Base-by-base conservation (phyloP, 2,888 invertebrate species). In the Fragum fragum region DNA sequence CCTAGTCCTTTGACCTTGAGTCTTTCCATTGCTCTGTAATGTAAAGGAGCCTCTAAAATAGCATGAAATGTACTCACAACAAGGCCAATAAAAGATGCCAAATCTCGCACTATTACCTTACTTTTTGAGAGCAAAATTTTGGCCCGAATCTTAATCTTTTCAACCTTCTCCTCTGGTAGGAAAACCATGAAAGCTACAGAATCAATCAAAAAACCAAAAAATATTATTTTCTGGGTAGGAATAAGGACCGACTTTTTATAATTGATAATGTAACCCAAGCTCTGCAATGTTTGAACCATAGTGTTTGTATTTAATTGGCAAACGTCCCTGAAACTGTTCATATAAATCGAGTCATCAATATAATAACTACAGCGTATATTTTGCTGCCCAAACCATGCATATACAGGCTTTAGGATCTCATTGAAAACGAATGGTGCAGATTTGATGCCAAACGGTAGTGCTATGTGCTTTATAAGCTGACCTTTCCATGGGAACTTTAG, bases 271-370 rank as follows among this genome's bases (percentile, higher is more conserved):
- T 55, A 73, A 21, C 84, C 84, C 21, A 84, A 42, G 6, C 70
- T 36, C 32, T 73, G 47, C 39, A 77, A 36, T 26, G 61, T 61
- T 26, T 76, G 29, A 14, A 69, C 66, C 52, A 81, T 57, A 11
- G 52, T 29, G 14, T 63, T 18, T 23, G 81, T 68, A 61, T 81
- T 73, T 1, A n/a, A 9, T 57, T 18, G 28, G 59, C 74, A 77
- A 11, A 36, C 47, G 16, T 63, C 63, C 42, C 21, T 36, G n/a
- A 18, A n/a, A 32, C 42, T 21, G 68, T 78, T 74, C 72, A 79
- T 78, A 39, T 66, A 61, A 9, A 85, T 18, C n/a, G 81, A 85
- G 68, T 85, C 81, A 79, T 85, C 81, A 21, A 85, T 79, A 32
- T n/a, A n/a, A n/a, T n/a, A n/a, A n/a, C n/a, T n/a, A n/a, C n/a